Evolutionary conservation across 1,140 invertebrate genomes (phyloP).

Genomic region (Bacillus rossius): DNA sequence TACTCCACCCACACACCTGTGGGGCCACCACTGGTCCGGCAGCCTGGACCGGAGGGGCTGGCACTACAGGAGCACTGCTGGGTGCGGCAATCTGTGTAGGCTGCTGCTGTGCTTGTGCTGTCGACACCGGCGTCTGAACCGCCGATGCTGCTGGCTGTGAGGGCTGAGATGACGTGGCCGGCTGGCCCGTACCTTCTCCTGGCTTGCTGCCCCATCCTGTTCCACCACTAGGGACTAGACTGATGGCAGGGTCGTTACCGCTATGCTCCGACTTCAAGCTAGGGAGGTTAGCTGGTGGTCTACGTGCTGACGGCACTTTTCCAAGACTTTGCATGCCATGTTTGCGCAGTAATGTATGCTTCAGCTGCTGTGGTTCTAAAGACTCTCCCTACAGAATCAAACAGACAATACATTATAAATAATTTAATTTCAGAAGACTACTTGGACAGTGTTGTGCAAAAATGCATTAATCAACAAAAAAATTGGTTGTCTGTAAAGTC

Average conservation of each 20-base stretch:
- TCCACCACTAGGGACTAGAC: constrained; percentile 65
- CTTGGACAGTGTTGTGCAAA: too few species aligned
- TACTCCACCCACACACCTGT: background rate
- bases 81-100: too few species aligned
- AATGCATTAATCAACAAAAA: too few species aligned
- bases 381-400: constrained; percentile 68
- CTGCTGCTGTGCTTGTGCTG: background rate
- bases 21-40: background rate
- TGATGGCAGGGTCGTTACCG: constrained; percentile 66
- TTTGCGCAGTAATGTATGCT: constrained; percentile 79
- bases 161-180: constrained; percentile 12
- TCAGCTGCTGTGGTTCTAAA: constrained; percentile 78
- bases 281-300: constrained; percentile 94
- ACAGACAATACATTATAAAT: background rate
- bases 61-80: background rate
- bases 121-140: background rate
- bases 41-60: background rate
- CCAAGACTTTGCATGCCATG: constrained; percentile 98
- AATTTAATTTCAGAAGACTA: too few species aligned
- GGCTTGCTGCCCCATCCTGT: constrained; percentile 61
- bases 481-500: too few species aligned
- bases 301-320: constrained; percentile 91
- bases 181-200: constrained; percentile 36
- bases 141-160: constrained; percentile 24
- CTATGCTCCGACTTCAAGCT: constrained; percentile 93